A percentile compares a stretch with the other conserved stretches of the same genome.
These are phyloP conservation scores for Mycteria americana DNA, from an alignment of 2,797 vertebrate species.

Conservation along the genomic window DNA sequence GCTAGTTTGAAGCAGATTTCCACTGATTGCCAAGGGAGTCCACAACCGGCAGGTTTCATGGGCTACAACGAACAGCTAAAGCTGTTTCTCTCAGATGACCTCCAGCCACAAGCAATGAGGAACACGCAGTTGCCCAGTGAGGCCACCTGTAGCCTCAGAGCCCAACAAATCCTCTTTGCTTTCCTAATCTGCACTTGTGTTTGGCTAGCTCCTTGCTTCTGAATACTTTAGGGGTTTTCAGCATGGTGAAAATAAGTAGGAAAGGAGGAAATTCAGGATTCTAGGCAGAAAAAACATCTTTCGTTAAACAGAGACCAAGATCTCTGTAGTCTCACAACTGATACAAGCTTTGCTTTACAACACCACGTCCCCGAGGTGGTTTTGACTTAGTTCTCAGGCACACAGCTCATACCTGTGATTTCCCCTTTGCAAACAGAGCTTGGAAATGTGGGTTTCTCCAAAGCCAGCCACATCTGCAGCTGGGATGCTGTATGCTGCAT, in stretches of 20 bases:
- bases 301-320: neutral
- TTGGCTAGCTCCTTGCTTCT: neutral
- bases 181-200: neutral
- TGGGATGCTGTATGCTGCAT: neutral
- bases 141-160: neutral
- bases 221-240: neutral
- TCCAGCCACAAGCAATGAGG: neutral
- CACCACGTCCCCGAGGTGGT: accelerated
- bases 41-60: neutral
- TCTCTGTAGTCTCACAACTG: neutral
- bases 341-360: neutral
- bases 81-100: neutral
- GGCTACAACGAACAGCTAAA: neutral
- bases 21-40: neutral
- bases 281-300: neutral
- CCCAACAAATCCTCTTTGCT: neutral
- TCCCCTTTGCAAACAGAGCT: neutral
- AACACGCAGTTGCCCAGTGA: neutral
- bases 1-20: neutral
- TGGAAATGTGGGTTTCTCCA: accelerated
- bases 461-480: neutral
- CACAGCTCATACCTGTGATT: neutral
- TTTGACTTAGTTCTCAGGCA: neutral
- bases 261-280: neutral
- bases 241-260: neutral